Evolutionary conservation across 2,888 invertebrate genomes (phyloP), one percentile per base, ranked within the genome.

Genomic region (Lochmaea crataegi): DNA sequence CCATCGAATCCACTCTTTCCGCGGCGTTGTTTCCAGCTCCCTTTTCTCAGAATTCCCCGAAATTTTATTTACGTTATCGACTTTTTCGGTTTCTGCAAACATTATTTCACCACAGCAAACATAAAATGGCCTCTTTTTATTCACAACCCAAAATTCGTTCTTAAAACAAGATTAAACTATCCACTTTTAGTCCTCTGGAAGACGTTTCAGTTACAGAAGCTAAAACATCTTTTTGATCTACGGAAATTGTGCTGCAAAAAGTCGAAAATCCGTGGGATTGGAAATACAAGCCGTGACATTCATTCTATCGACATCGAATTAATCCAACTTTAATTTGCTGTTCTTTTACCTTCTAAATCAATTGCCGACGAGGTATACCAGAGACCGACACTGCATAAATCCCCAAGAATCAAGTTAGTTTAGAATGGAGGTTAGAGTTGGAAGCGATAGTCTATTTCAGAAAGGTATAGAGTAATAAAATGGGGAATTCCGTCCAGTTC

Each of bases 221-320:
- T 14, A 4, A n/a, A 48, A 48, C 48, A n/a, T 14, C n/a, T n/a
- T n/a, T 53, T 84, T 82, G 61, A 42, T 63, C 18, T 63, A 12
- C 61, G 41, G 42, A 26, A 42, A 63, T 38, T 63, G 84, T 80
- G 81, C 83, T 82, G 85, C 85, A 85, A 85, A 85, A 85, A 86
- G 85, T 85, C 85, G 86, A 85, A 86, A 86, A 86, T 83, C 85
- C 82, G 74, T 72, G 84, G 84, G 65, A 85, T 85, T 84, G 84
- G 84, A 83, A 84, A 82, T 84, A 83, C 84, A 84, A 84, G 83
- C 84, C 77, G 75, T 76, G 80, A 77, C 79, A 75, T 77, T 77
- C 75, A 77, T 76, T 71, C 71, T 66, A 71, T 75, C 72, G 77
- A n/a, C 73, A 65, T 64, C 68, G 77, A 75, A 77, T 80, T 81